Evolutionary conservation across 2,797 vertebrate species (phyloP), one percentile per base, ranked within the genome.

Genomic region (Esox lucius): DNA sequence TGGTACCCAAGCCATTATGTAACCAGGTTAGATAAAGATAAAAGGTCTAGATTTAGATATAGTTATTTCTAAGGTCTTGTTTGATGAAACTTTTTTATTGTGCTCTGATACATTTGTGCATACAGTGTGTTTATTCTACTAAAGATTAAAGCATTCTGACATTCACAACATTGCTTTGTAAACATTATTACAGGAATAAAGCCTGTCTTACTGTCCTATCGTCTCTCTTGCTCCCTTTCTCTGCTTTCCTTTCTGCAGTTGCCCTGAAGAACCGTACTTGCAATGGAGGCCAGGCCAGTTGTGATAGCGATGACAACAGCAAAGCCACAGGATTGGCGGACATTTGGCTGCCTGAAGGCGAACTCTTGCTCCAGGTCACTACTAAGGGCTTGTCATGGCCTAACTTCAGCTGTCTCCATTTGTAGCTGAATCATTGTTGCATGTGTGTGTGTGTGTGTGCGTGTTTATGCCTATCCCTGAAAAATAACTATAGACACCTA

Each of bases 291-390:
- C 68, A 3, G 0, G 74, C 80, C 69, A 75, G 72, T 3, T 59
- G 53, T 0, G 49, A 19, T 26, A 79, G n/a, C 1, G 66, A 78
- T 13, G 77, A 78, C 17, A 68, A 80, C 0, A 1, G 68, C 13
- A 81, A 83, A 62, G 35, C 86, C 61, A 16, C 17, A 0, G 81
- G 69, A 80, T 74, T 2, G 5, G 4, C 26, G 17, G 87, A 90
- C 0, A 12, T 66, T 72, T 86, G 68, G 0, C 80, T 94, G 51
- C 86, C 87, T 0, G 95, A 95, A 76, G 93, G 94, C 0, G 93
- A 95, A 51, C 91, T 95, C 42, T 81, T 95, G 68, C 87, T 95
- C 39, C 92, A 94, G 95, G 94, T 95, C 68, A 85, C 89, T 88
- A 15, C 59, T 73, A 0, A 74, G 33, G 31, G 68, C 35, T 3